These are phyloP conservation scores for Muntiacus reevesi DNA, from an alignment of 2,113 vertebrate species.

Conservation along the genomic window DNA sequence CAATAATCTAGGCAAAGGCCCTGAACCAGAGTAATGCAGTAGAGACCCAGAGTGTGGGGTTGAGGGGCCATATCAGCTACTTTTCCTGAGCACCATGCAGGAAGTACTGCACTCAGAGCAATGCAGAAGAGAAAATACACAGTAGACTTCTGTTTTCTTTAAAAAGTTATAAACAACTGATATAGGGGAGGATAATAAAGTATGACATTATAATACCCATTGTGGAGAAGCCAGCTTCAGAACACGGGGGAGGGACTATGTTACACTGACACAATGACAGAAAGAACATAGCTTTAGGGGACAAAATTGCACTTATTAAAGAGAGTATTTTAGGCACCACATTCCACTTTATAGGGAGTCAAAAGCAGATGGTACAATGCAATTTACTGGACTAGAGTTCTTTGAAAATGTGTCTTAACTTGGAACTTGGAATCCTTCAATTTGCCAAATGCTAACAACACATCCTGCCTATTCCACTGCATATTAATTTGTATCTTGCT, in stretches of 20 bases:
- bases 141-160: background rate
- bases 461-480: background rate
- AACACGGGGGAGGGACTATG: background rate
- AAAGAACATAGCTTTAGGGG: constrained; percentile 57
- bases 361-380: constrained; percentile 46
- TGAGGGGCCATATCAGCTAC: background rate
- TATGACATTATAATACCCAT: constrained; percentile 58
- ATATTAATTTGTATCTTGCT: background rate
- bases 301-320: constrained; percentile 48
- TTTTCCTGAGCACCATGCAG: background rate
- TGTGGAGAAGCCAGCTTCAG: background rate
- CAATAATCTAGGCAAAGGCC: background rate
- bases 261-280: constrained; percentile 19
- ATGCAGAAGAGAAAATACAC: background rate
- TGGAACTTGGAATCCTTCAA: background rate
- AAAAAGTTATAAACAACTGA: constrained; percentile 37
- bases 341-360: background rate
- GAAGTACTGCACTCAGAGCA: background rate
- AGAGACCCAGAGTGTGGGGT: fast-evolving
- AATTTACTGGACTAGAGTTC: constrained; percentile 17
- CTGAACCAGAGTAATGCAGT: background rate
- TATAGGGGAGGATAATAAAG: background rate
- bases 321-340: constrained; percentile 29
- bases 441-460: background rate
- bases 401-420: background rate